Evolutionary conservation across 2,113 vertebrate genomes (phyloP), one percentile per base, ranked within the genome.

Genomic region (Pleuronectes platessa): DNA sequence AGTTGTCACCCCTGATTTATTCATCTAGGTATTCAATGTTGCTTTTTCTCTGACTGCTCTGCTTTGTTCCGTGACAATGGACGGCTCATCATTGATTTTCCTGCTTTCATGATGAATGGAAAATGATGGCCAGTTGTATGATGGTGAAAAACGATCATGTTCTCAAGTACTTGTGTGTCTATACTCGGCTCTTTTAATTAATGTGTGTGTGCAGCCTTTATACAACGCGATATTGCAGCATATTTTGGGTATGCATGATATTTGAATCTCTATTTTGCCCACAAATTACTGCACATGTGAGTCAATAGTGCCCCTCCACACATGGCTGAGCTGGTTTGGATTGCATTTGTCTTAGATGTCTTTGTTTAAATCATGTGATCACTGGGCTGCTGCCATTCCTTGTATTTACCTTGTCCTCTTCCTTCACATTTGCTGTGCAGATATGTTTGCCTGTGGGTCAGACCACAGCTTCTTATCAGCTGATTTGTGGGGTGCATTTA

Each of bases 51-150:
- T 64, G 73, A 60, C 59, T 80, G 77, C 62, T 73, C 72, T 35
- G 62, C 78, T 82, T 68, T 80, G 72, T 71, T 73, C 35, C 11
- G 27, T 54, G 49, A 81, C 61, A 42, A 68, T 20, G 2, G 18
- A 21, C 40, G 55, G 51, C 58, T 23, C 31, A 18, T 53, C 47
- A 82, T 84, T 8, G 69, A 86, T 83, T 54, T 72, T 31, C 6
- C 31, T 31, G 31, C 31, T 31, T 72, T 74, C 27, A 58, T 63
- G 73, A 61, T 63, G 62, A 70, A 71, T 3, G 27, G 66, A 68
- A 78, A 78, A 74, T 72, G 68, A 76, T 42, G 23, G 42, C 14
- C 24, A 54, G 47, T 11, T 74, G 54, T 65, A 55, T 49, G 56
- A 71, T 1, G 3, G 15, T 56, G 21, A 37, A 81, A 71, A 76